A percentile compares a stretch with the other conserved stretches of the same genome.
phyloP scores from a whole-genome alignment of 2,888 invertebrate genomes.

The Epiblema foenella region DNA sequence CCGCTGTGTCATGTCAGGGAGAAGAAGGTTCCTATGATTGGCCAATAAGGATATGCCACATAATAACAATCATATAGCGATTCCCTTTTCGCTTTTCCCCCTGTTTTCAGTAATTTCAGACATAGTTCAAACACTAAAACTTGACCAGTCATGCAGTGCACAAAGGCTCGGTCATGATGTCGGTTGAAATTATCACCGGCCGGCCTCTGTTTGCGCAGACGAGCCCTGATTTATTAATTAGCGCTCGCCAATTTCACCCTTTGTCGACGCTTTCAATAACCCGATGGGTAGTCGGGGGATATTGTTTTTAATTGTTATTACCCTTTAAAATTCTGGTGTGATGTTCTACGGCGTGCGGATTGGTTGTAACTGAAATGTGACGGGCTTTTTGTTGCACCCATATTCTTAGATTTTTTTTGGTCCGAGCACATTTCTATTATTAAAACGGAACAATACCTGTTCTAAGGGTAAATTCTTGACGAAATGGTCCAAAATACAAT shows the following conservation, averaged over 20 bases:
- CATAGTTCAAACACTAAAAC: background rate
- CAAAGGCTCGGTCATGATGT: slow-evolving; percentile 18
- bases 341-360: slow-evolving; percentile 25
- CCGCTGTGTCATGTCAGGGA: too few species aligned
- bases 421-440: too few species aligned
- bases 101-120: background rate
- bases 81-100: too few species aligned
- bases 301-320: slow-evolving; percentile 45
- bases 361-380: slow-evolving; percentile 32
- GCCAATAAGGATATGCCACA: too few species aligned
- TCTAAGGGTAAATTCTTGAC: too few species aligned
- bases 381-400: background rate
- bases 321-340: slow-evolving; percentile 31
- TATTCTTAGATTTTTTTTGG: background rate
- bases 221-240: slow-evolving; percentile 71
- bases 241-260: slow-evolving; percentile 63
- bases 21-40: too few species aligned
- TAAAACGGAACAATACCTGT: too few species aligned
- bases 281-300: slow-evolving; percentile 39
- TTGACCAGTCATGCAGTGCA: background rate
- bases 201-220: slow-evolving; percentile 65
- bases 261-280: slow-evolving; percentile 57
- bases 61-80: too few species aligned
- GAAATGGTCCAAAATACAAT: too few species aligned
- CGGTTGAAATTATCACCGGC: slow-evolving; percentile 47